Evolutionary conservation across 2,888 invertebrate genomes (phyloP).

Genomic region (Ditylenchus weischeri): DNA sequence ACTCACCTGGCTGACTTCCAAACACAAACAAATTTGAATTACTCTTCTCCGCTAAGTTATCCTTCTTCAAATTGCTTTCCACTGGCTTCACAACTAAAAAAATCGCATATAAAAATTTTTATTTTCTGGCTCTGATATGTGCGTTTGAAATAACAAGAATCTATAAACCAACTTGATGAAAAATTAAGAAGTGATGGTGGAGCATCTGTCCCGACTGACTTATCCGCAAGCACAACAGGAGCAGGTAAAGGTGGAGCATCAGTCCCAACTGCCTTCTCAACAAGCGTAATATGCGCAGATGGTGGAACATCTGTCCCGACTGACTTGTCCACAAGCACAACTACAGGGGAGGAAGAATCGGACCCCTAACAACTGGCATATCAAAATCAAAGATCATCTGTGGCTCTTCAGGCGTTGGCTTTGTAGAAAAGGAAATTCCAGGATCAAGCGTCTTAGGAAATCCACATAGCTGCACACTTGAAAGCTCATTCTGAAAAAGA

Average conservation of each 20-base stretch:
- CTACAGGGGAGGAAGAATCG: background rate
- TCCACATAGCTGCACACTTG: background rate
- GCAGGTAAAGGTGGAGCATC: background rate
- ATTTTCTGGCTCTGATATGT: too few species aligned
- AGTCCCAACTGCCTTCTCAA: too few species aligned
- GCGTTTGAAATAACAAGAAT: too few species aligned
- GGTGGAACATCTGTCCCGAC: background rate
- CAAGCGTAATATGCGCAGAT: too few species aligned
- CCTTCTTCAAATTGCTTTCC: too few species aligned
- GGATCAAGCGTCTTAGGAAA: background rate
- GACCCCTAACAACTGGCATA: conserved; percentile 4
- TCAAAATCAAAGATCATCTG: background rate
- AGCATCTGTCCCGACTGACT: conserved; percentile 2
- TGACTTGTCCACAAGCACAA: conserved; percentile 4
- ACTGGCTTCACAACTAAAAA: too few species aligned
- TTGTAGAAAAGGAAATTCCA: background rate
- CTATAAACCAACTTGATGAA: too few species aligned
- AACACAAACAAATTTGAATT: too few species aligned
- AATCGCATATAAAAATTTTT: too few species aligned
- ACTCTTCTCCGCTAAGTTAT: too few species aligned
- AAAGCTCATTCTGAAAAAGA: background rate
- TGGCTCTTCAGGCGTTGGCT: background rate
- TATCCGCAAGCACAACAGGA: background rate
- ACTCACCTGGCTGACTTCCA: too few species aligned
- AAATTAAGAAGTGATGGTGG: too few species aligned